Base-by-base conservation (phyloP, 2,888 invertebrate species). In the Oscheius sp. region DNA sequence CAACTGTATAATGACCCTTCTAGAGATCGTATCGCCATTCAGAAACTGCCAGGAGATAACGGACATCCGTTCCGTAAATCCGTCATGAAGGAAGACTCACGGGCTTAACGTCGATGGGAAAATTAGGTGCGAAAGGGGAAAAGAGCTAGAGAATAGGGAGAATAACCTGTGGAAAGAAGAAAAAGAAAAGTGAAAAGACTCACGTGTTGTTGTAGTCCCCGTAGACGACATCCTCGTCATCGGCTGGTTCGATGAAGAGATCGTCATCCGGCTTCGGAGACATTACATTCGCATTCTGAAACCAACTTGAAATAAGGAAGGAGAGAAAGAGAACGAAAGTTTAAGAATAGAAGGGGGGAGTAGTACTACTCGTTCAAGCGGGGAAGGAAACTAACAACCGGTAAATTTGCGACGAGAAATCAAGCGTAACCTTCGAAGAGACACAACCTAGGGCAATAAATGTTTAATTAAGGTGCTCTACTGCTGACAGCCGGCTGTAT, bases 231-330 rank as follows among this genome's bases (percentile, higher is more conserved):
- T 84, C 84, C 59, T 82, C 82, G 67, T 84, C 84, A 36, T 78
- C 80, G 14, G 84, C 80, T 38, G 84, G 84, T 66, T 84, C 84
- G 63, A 84, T 83, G 73, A 85, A 81, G 47, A 84, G 70, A 74
- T 83, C 83, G 61, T 82, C 82, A 68, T 85, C 71, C 4, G 77
- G 77, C 17, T 71, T 71, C 41, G 75, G 76, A 12, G 74, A 62
- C 78, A 78, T 80, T 28, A 9, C 26, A 14, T 14, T n/a, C 33
- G 28, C 47, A 47, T 44, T n/a, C 47, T 32, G 9, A 28, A 26
- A 30, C n/a, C 20, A 33, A 14, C 17, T 26, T 20, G 33, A 28
- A 45, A 61, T 14, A n/a, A n/a, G n/a, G n/a, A n/a, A n/a, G n/a
- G 0, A 24, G n/a, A n/a, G 3, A 32, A 22, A 50, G 22, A 20